These are phyloP conservation scores for Drosophila tsacasi DNA, from an alignment of 1,140 invertebrate species.

Conservation along the genomic window DNA sequence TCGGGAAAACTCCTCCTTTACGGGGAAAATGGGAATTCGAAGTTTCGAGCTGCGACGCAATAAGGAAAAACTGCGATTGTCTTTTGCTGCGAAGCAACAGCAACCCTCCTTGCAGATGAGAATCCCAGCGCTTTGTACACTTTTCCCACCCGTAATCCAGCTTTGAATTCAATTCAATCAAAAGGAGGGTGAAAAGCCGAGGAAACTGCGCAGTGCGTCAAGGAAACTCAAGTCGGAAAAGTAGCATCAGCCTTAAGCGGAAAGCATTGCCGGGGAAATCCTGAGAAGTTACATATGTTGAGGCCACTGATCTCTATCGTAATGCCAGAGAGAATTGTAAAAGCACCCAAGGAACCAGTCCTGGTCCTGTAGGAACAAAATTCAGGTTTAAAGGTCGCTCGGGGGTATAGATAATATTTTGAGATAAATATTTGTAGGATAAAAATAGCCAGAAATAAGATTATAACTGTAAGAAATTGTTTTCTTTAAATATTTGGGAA, in stretches of 20 bases:
- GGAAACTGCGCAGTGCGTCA: slow-evolving; percentile 45
- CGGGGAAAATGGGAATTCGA: slow-evolving; percentile 48
- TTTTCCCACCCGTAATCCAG: slow-evolving; percentile 49
- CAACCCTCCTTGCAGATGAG: slow-evolving; percentile 53
- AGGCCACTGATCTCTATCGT: slow-evolving; percentile 40
- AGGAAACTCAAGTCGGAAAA: slow-evolving; percentile 9
- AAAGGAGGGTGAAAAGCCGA: slow-evolving; percentile 28
- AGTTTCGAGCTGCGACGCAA: slow-evolving; percentile 67
- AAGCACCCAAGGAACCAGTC: slow-evolving; percentile 4
- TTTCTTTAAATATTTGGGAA: too few species aligned
- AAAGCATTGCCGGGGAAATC: slow-evolving; percentile 37
- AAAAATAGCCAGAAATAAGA: too few species aligned
- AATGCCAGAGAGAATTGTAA: background rate
- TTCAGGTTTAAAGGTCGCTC: background rate
- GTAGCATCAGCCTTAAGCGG: slow-evolving; percentile 8
- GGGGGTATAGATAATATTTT: background rate
- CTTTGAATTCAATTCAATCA: slow-evolving; percentile 74
- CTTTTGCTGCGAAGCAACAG: slow-evolving; percentile 56
- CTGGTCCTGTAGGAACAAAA: background rate
- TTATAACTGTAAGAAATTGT: background rate
- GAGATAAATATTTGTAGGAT: background rate
- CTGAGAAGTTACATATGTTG: slow-evolving; percentile 56
- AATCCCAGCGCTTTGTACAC: slow-evolving; percentile 46
- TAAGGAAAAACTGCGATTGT: slow-evolving; percentile 74
- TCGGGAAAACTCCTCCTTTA: slow-evolving; percentile 16